Evolutionary conservation across 30 jellyfish, hydroid and myxozoan species (phyloP).

Genomic region (Catostylus mosaicus): DNA sequence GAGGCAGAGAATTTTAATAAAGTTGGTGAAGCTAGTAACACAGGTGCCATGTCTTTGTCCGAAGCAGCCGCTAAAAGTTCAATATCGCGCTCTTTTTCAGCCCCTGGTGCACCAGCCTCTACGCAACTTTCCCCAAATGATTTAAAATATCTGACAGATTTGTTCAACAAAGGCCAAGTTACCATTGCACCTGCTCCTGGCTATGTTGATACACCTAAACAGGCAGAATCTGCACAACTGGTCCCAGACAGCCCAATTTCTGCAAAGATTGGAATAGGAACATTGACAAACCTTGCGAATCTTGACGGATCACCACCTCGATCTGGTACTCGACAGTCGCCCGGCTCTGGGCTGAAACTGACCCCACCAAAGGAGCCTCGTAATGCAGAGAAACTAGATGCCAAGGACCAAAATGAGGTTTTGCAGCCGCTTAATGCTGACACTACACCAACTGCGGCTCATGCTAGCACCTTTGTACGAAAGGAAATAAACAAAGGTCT

Average conservation of each 20-base stretch:
- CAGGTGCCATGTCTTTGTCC: neutral
- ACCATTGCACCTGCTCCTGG: neutral
- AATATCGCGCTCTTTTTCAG: neutral
- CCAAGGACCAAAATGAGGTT: neutral
- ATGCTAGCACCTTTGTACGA: neutral
- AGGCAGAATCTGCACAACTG: neutral
- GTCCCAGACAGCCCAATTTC: constrained; percentile 80
- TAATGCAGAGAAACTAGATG: neutral
- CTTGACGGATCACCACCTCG: constrained; percentile 70
- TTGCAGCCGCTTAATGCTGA: neutral
- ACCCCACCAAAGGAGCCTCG: constrained; percentile 27
- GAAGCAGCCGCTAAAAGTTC: neutral
- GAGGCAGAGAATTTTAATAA: neutral
- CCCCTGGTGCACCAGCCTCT: constrained; percentile 4
- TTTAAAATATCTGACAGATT: constrained; percentile 43
- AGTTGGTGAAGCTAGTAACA: neutral
- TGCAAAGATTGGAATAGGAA: constrained; percentile 73
- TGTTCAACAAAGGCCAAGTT: constrained; percentile 42
- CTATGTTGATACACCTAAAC: constrained; percentile 1
- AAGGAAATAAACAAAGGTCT: neutral
- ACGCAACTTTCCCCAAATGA: constrained; percentile 61
- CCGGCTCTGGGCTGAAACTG: constrained; percentile 30
- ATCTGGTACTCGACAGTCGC: constrained; percentile 54
- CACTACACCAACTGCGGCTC: neutral
- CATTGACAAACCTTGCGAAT: constrained; percentile 60